Conservation (phyloP, 2,888 invertebrate genomes). For the Malthinus seriepunctatus region DNA sequence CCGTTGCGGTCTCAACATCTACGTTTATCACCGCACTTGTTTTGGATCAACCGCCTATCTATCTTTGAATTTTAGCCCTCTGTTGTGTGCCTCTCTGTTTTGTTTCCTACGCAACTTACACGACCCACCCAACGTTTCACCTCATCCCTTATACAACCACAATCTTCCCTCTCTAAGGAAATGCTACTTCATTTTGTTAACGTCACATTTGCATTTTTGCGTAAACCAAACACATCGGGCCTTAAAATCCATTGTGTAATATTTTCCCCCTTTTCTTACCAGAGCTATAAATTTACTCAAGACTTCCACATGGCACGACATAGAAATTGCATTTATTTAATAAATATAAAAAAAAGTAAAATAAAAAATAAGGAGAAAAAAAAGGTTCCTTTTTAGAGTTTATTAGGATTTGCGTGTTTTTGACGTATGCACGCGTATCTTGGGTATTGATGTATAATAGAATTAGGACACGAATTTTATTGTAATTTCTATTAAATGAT, state of each 20-base stretch:
- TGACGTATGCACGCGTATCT: no score
- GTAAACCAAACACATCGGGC: conserved; percentile 3
- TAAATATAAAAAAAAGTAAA: not conserved
- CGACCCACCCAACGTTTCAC: conserved; percentile 3
- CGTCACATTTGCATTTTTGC: conserved; percentile 26
- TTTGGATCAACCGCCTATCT: conserved; percentile 53
- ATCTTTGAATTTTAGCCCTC: conserved; percentile 42
- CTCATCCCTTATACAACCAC: conserved; percentile 4
- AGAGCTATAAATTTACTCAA: not conserved
- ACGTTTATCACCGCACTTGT: conserved; percentile 54
- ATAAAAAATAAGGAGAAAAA: no score
- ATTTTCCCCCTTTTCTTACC: not conserved
- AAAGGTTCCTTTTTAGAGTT: not conserved
- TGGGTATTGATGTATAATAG: no score
- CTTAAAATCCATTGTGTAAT: conserved; percentile 4
- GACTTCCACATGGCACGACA: conserved; percentile 2
- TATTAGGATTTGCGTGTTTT: not conserved
- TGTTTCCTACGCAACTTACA: conserved; percentile 27
- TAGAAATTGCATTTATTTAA: conserved; percentile 3
- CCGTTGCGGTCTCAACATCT: conserved; percentile 50
- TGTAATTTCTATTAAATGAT: no score
- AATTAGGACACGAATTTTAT: no score
- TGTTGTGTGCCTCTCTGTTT: no score
- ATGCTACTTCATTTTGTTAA: conserved; percentile 29
- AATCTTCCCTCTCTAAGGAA: conserved; percentile 25